These are phyloP conservation scores for Coenonympha glycerion DNA, from an alignment of 2,888 invertebrate species.

Conservation along the genomic window DNA sequence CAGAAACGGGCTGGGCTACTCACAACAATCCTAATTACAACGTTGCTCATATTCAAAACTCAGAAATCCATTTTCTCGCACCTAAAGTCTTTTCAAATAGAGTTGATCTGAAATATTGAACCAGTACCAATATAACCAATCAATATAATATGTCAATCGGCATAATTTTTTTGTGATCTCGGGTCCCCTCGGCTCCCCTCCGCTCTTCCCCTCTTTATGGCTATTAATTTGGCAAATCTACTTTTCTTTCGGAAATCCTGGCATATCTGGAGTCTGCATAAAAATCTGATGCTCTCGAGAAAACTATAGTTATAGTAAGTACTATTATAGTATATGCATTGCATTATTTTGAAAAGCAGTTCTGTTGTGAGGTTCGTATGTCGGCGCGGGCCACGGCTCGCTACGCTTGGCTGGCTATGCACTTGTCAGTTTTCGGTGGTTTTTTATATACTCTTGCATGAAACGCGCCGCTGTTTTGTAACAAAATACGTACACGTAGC, in stretches of 20 bases:
- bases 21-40: neutral
- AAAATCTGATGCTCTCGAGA: no score
- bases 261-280: no score
- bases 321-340: neutral
- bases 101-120: no score
- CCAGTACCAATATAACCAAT: no score
- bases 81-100: no score
- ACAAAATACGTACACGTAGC: constrained; percentile 1
- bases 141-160: constrained; percentile 2
- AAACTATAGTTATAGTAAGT: no score
- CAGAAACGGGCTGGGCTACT: neutral
- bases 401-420: constrained; percentile 17
- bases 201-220: neutral
- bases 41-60: neutral
- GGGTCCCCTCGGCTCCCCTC: neutral
- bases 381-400: constrained; percentile 15
- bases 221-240: constrained; percentile 2
- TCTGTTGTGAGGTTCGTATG: constrained; percentile 2
- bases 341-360: constrained; percentile 3
- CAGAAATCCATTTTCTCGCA: no score
- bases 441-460: constrained; percentile 9
- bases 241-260: neutral
- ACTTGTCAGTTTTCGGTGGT: constrained; percentile 19
- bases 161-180: constrained; percentile 2
- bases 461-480: constrained; percentile 5